Percentiles rank a stretch among this genome's conserved stretches.
These are phyloP conservation scores for Scarus forsteni DNA, from an alignment of 2,797 vertebrate genomes.

Conservation along the genomic window DNA sequence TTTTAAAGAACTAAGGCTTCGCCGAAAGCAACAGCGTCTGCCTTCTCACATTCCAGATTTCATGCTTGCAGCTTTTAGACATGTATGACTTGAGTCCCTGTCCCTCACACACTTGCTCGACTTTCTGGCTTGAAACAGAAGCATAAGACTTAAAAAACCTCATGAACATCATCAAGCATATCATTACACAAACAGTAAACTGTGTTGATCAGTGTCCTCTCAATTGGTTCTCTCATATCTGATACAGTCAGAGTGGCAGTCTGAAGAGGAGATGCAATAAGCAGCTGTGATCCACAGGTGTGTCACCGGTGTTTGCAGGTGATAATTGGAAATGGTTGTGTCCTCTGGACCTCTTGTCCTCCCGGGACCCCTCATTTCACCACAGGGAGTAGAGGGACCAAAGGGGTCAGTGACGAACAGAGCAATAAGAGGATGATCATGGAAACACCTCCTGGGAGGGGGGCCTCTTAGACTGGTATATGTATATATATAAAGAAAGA, in stretches of 20 bases:
- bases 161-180: too few species aligned
- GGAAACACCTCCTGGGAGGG: conserved; percentile 24
- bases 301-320: conserved; percentile 73
- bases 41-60: too few species aligned
- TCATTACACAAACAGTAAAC: too few species aligned
- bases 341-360: conserved; percentile 43
- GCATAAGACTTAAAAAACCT: too few species aligned
- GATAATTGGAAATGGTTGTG: conserved; percentile 75
- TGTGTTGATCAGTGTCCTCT: background rate
- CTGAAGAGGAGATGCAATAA: conserved; percentile 15
- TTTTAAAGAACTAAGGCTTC: too few species aligned
- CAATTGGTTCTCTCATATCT: background rate
- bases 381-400: conserved; percentile 30
- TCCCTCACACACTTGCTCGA: too few species aligned
- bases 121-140: too few species aligned
- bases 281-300: conserved; percentile 8
- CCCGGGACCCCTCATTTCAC: conserved; percentile 49
- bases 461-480: conserved; percentile 30
- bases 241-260: background rate
- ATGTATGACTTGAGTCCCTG: too few species aligned
- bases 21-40: too few species aligned
- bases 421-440: conserved; percentile 3
- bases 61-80: too few species aligned
- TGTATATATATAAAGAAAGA: conserved; percentile 78
- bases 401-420: conserved; percentile 54